Conservation (phyloP, 2,888 invertebrate species). For the Erebia aethiops region DNA sequence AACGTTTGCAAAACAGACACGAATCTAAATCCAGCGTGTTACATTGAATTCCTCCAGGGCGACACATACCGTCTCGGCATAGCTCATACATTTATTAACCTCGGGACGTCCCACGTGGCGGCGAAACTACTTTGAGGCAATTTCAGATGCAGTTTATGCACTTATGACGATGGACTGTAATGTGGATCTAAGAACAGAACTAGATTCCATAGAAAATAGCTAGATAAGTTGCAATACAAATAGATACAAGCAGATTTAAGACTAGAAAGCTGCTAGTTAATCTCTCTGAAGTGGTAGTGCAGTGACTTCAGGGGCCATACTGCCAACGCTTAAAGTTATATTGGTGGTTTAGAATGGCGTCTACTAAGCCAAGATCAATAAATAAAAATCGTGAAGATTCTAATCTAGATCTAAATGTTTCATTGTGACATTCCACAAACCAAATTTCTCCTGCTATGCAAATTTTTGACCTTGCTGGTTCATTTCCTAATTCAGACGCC, state of each 20-base stretch:
- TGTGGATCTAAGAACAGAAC: background rate
- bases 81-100: conserved; percentile 28
- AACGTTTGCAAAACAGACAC: conserved; percentile 8
- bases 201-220: background rate
- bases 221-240: too few species aligned
- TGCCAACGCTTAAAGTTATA: too few species aligned
- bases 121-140: conserved; percentile 31
- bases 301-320: too few species aligned
- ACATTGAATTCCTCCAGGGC: conserved; percentile 20
- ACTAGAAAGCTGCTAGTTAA: background rate
- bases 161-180: conserved; percentile 20
- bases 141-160: conserved; percentile 29
- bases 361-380: too few species aligned
- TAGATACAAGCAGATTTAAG: background rate
- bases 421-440: too few species aligned
- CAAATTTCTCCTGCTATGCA: too few species aligned
- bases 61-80: conserved; percentile 19
- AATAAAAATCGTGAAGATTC: too few species aligned
- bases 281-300: too few species aligned
- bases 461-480: too few species aligned
- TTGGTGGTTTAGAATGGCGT: too few species aligned
- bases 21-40: conserved; percentile 12
- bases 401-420: too few species aligned
- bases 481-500: too few species aligned
- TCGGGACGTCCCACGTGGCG: conserved; percentile 27